Evolutionary conservation across 2,113 vertebrate genomes (phyloP), one percentile per base, ranked within the genome.

Genomic region (Caracal caracal): DNA sequence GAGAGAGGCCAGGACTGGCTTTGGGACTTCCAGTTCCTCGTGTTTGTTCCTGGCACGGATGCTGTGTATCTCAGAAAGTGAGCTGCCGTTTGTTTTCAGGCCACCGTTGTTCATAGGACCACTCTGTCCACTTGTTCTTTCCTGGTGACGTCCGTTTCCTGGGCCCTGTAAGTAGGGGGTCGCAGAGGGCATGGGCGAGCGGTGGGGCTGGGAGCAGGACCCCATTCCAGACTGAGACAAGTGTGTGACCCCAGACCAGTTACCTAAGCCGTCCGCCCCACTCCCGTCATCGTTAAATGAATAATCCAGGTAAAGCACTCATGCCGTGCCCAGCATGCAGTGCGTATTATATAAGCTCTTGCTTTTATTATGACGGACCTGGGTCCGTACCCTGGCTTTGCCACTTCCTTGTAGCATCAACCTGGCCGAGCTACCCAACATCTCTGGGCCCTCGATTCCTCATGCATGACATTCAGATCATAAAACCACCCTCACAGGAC

Each of bases 401-500:
- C 68, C 63, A 6, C 37, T 30, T 49, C 82, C 56, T 93, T 4
- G 0, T 24, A 20, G 20, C 8, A 5, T 35, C 63, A 75, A 40
- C 24, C 59, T 49, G 17, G 56, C 84, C 19, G 19, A 86, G 49
- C 56, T 47, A n/a, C 76, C 70, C 40, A 12, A 8, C 16, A 1
- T 73, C 66, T 88, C 75, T 10, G n/a, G 71, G 37, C 19, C 86
- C 75, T n/a, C 3, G 0, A 13, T 53, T 43, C 81, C 73, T 97
- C 92, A 75, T 83, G 83, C 4, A 16, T 8, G 1, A 65, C 9
- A 1, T 80, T 87, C 87, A 47, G 93, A 71, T 87, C 95, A 26
- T 89, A 73, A 97, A 95, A 76, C 63, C 63, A 84, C 26, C 80
- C 75, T 92, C 0, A 0, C 53, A 65, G 95, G 76, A 80, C 93